These are phyloP conservation scores for Tor tambroides DNA, from an alignment of 2,113 vertebrate genomes.

Conservation along the genomic window DNA sequence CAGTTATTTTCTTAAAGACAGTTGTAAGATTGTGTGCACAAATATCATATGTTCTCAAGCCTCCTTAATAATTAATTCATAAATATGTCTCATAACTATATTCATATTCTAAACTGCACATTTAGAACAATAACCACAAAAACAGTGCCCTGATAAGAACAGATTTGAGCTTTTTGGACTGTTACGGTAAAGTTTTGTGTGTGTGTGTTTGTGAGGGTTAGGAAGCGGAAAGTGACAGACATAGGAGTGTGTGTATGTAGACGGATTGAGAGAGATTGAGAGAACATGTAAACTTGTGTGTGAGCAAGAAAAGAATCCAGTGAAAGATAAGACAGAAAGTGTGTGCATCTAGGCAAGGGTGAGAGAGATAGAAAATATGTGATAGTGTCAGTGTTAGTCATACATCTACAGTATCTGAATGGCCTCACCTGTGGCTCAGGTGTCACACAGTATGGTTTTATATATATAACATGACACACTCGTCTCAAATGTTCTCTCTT, in stretches of 20 bases:
- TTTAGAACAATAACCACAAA: neutral
- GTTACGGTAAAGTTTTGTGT: neutral
- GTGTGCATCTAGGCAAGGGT: neutral
- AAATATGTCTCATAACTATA: neutral
- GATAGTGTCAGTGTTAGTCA: slow-evolving; percentile 13
- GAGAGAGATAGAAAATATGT: neutral
- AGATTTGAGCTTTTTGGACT: neutral
- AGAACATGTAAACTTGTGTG: neutral
- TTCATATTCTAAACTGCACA: neutral
- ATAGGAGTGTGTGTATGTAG: neutral
- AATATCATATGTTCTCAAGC: neutral
- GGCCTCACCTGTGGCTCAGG: slow-evolving; percentile 24
- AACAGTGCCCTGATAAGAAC: neutral
- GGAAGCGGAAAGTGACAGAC: neutral
- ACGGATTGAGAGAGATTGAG: no score
- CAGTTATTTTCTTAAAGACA: no score
- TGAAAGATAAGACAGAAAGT: neutral
- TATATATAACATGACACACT: slow-evolving; percentile 2
- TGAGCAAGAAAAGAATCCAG: neutral
- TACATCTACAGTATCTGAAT: slow-evolving; percentile 17
- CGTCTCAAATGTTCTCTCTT: slow-evolving; percentile 23
- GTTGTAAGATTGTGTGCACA: no score
- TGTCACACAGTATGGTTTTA: slow-evolving; percentile 7
- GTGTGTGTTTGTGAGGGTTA: no score
- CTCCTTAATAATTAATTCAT: neutral